These are phyloP conservation scores for Naja naja DNA, from an alignment of 2,113 vertebrate genomes.

Conservation along the genomic window DNA sequence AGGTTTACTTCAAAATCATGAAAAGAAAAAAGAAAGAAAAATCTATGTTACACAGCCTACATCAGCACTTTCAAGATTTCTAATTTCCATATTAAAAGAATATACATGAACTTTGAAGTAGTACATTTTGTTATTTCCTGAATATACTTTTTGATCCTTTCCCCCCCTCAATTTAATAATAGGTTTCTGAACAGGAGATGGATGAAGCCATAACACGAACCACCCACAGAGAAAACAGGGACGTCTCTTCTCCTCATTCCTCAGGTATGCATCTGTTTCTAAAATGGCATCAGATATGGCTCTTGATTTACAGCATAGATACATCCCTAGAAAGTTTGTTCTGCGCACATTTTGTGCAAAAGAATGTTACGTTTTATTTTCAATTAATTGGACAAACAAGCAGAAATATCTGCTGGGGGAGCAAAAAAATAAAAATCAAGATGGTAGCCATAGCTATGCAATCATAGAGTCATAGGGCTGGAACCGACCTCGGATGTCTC, in stretches of 20 bases:
- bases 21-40: background rate
- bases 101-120: background rate
- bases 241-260: conserved; percentile 67
- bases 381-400: background rate
- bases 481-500: background rate
- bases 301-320: background rate
- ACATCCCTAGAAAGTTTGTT: background rate
- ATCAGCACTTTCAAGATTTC: background rate
- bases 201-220: conserved; percentile 88
- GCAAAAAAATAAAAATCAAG: background rate
- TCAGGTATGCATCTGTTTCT: conserved; percentile 69
- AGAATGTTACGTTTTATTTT: background rate
- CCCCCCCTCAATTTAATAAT: conserved; percentile 9
- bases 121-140: conserved; percentile 12
- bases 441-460: background rate
- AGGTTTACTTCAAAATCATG: background rate
- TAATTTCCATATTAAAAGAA: background rate
- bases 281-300: background rate
- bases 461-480: background rate
- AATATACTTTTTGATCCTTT: conserved; percentile 30
- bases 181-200: conserved; percentile 98
- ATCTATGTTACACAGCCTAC: background rate
- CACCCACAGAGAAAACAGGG: conserved; percentile 83
- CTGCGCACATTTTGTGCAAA: background rate
- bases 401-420: background rate